A percentile compares a stretch with the other conserved stretches of the same genome.
phyloP scores from a whole-genome alignment of 1,140 invertebrate species.

The Diplogasteroides magnus region DNA sequence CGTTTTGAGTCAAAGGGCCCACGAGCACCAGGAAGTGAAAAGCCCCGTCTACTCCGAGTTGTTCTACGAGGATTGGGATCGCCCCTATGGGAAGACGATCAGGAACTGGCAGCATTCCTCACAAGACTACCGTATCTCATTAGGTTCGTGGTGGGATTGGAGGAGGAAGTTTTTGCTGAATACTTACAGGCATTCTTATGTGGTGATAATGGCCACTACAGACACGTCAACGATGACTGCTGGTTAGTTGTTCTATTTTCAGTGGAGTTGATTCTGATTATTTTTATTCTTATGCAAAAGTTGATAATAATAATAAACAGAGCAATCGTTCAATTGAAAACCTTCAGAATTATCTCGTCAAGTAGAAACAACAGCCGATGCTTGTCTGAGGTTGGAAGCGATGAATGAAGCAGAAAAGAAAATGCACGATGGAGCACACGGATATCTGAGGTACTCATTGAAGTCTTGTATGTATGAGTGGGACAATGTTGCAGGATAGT shows the following conservation, averaged over 20 bases:
- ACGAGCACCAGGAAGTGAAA: background rate
- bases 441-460: slow-evolving; percentile 9
- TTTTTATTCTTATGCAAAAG: slow-evolving; percentile 7
- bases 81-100: slow-evolving; percentile 29
- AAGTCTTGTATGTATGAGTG: background rate
- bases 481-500: slow-evolving; percentile 28
- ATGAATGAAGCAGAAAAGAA: slow-evolving; percentile 32
- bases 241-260: background rate
- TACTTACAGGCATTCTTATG: background rate
- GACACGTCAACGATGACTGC: background rate
- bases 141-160: background rate
- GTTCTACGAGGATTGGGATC: slow-evolving; percentile 33
- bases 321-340: background rate
- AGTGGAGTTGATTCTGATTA: slow-evolving; percentile 12
- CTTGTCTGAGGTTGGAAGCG: slow-evolving; percentile 26
- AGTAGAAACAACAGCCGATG: slow-evolving; percentile 18
- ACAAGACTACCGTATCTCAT: slow-evolving; percentile 19
- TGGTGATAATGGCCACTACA: background rate
- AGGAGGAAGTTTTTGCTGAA: slow-evolving; percentile 9
- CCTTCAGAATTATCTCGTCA: background rate
- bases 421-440: slow-evolving; percentile 23
- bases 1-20: slow-evolving; percentile 2
- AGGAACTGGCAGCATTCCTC: slow-evolving; percentile 22
- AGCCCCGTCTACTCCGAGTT: slow-evolving; percentile 21
- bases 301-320: background rate